Base-by-base conservation (phyloP, 2,888 invertebrate genomes). In the Pyrochroa serraticornis region DNA sequence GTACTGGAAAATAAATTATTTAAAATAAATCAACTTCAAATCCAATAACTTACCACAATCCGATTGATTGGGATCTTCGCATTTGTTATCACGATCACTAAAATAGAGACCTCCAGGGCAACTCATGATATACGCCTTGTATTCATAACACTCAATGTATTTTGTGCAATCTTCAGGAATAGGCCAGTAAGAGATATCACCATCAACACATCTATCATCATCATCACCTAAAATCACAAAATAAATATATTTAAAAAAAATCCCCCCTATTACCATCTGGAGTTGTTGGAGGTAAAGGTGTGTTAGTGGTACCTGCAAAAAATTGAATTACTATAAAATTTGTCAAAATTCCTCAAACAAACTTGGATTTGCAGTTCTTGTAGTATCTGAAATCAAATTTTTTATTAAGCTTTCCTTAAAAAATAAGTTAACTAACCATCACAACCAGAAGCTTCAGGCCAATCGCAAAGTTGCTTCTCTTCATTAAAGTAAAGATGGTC, bases 101-200 rank as follows among this genome's bases (percentile, higher is more conserved):
- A 44, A 56, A 32, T 44, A 44, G 10, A 56, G 36, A 5, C 43
- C 48, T 7, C 9, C 8, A 6, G 55, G 50, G 44, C 50, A 56
- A 37, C 10, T 7, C 56, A 56, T 50, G 9, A 33, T 39, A 32
- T 45, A 56, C 7, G 12, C 22, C 1, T 7, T 5, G 1, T 30
- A 33, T 12, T 43, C 2, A 33, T 45, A 50, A 22, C 50, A 56
- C 22, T 51, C 50, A 5, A 51, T 44, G 12, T 50, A 56, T 33
- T 30, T 44, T 13, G 37, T 9, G n/a, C 56, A 51, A 14, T 22
- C 10, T 14, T 8, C n/a, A 2, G 46, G 38, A 50, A 50, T 35
- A 1, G 56, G 50, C 50, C 50, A 50, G 32, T 38, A 38, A 7
- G 33, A 7, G 2, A 12, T 35, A 7, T 30, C 31, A 6, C 6